Evolutionary conservation across 2,888 invertebrate genomes (phyloP), one percentile per base, ranked within the genome.

Genomic region (Agrilus biguttatus): DNA sequence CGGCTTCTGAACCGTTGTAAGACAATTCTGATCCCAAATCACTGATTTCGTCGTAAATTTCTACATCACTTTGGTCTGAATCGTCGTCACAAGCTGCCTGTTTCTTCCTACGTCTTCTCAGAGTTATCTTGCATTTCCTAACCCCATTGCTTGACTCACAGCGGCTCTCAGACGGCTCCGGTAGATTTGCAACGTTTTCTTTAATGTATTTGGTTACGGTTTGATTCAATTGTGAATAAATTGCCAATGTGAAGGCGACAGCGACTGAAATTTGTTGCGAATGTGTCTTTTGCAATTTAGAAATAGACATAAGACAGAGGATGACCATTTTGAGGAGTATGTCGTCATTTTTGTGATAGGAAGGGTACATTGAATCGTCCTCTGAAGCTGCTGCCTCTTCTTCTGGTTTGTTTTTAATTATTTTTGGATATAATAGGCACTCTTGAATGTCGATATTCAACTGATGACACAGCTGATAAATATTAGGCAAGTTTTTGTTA

Each of bases 201-300:
- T 62, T 56, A 37, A 67, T 59, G 44, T 65, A 62, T 44, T 56
- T 59, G 4, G 60, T 60, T 19, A 63, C 55, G 43, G 61, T 57
- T 49, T 72, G 80, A 50, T 79, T 67, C 33, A 83, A 61, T 59
- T 84, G 83, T 13, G 85, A 85, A 51, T 86, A 77, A 50, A 91
- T 73, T 19, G 89, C 88, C 39, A 92, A 71, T 40, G 84, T 76
- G 58, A 92, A 89, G 23, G 91, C 90, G 57, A 86, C 80, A 42
- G 84, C 76, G 19, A 86, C 82, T 53, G 88, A 86, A 36, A 83
- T 75, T 60, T 85, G 83, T n/a, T 73, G 71, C n/a, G 85, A 83
- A 59, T 83, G 78, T 40, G 71, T 73, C 56, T 74, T 77, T 60
- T 80, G 77, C 44, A 89, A 68, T 65, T 86, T 85, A 23, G 80